phyloP scores from a whole-genome alignment of 2,113 vertebrate species.

The Barbus barbus region DNA sequence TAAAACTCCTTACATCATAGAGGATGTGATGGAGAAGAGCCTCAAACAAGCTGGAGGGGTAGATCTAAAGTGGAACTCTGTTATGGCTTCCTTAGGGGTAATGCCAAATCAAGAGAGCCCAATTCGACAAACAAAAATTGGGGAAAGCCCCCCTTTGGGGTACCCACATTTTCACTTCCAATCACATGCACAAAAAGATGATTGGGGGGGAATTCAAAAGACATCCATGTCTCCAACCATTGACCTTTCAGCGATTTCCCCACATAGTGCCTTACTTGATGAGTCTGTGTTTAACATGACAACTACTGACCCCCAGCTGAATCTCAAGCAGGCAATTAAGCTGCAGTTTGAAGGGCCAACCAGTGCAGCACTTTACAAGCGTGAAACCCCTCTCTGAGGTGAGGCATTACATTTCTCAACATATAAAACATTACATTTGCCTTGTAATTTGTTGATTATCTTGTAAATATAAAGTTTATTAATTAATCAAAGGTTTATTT shows the following conservation, averaged over 20 bases:
- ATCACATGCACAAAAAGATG: constrained; percentile 59
- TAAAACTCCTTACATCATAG: constrained; percentile 61
- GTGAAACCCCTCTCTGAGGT: constrained; percentile 80
- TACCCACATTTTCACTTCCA: constrained; percentile 70
- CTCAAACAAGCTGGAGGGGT: constrained; percentile 37
- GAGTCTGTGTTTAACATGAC: constrained; percentile 67
- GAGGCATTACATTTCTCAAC: neutral
- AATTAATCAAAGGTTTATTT: neutral
- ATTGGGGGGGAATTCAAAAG: constrained; percentile 64
- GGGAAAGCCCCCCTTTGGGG: constrained; percentile 66
- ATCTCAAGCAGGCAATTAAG: constrained; percentile 82
- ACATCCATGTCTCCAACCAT: constrained; percentile 60
- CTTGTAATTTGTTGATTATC: neutral
- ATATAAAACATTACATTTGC: neutral
- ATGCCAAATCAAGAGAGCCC: constrained; percentile 69
- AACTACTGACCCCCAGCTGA: constrained; percentile 76
- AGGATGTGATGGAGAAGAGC: constrained; percentile 56
- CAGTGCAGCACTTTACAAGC: constrained; percentile 75
- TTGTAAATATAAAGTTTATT: neutral
- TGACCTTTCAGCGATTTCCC: constrained; percentile 49
- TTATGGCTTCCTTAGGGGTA: constrained; percentile 76
- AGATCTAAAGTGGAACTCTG: constrained; percentile 69
- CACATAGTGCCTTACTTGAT: constrained; percentile 63
- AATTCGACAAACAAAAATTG: constrained; percentile 59
- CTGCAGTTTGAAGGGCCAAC: constrained; percentile 83